A percentile compares a stretch with the other conserved stretches of the same genome.
Conservation (phyloP, 2,113 vertebrate species). For the Otis tarda region DNA sequence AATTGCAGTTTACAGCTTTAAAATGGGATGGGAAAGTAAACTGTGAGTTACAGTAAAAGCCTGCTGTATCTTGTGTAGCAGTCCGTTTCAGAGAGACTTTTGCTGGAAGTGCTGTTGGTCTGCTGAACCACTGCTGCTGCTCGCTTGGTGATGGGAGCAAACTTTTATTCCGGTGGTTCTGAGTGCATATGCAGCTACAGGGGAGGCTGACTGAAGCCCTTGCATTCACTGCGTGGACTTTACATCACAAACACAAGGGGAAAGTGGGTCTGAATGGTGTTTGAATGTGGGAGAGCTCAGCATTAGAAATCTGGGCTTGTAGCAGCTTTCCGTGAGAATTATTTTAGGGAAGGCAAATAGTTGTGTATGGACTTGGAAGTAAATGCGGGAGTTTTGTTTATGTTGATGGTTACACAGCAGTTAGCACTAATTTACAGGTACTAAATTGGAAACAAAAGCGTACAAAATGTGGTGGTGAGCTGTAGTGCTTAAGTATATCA, state of each 20-base stretch:
- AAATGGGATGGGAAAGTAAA: slow-evolving; percentile 53
- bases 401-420: slow-evolving; percentile 24
- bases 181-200: not conserved
- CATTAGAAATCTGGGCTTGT: not conserved
- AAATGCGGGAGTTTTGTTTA: slow-evolving; percentile 18
- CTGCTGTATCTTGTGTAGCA: slow-evolving; percentile 4
- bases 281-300: not conserved
- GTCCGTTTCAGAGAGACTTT: slow-evolving; percentile 24
- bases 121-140: not conserved
- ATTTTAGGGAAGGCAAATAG: not conserved
- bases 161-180: not conserved
- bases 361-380: slow-evolving; percentile 21
- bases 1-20: slow-evolving; percentile 56
- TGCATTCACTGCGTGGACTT: slow-evolving; percentile 8
- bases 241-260: not conserved
- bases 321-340: not conserved
- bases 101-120: not conserved
- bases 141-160: not conserved
- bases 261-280: not conserved
- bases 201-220: not conserved
- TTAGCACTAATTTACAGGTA: slow-evolving; percentile 47
- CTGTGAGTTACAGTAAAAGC: slow-evolving; percentile 27
- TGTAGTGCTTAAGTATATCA: not conserved
- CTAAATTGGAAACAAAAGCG: slow-evolving; percentile 53
- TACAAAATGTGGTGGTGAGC: slow-evolving; percentile 12